These are phyloP conservation scores for Sarcoramphus papa DNA, from an alignment of 2,797 vertebrate species.

Conservation along the genomic window DNA sequence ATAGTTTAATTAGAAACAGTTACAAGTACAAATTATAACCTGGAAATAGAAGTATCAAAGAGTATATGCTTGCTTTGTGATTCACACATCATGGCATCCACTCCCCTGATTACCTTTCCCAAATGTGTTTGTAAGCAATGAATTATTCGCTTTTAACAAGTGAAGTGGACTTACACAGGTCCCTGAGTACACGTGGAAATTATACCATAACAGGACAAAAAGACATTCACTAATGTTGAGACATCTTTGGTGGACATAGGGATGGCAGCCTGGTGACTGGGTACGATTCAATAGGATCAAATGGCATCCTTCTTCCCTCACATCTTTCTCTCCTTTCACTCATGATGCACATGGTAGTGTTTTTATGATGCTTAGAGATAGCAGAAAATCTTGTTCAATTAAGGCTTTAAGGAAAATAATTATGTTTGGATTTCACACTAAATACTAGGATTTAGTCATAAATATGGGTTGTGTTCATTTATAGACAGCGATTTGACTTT, in stretches of 20 bases:
- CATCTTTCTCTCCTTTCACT: background rate
- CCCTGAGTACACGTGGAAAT: background rate
- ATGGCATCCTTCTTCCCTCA: background rate
- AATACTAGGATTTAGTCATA: background rate
- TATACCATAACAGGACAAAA: background rate
- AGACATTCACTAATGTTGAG: background rate
- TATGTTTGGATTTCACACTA: background rate
- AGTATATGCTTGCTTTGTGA: background rate
- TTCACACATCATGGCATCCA: background rate
- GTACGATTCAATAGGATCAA: background rate
- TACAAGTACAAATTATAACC: background rate
- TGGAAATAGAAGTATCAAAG: background rate
- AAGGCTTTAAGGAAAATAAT: background rate
- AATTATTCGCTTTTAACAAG: background rate
- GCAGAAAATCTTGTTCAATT: background rate
- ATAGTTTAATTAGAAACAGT: background rate
- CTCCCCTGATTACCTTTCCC: background rate
- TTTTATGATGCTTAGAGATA: background rate
- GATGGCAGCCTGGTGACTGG: background rate
- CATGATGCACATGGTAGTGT: background rate
- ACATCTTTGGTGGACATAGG: background rate
- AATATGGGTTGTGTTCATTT: background rate
- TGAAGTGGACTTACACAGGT: background rate
- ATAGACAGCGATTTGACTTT: background rate
- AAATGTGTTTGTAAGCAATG: background rate